A percentile compares a stretch with the other conserved stretches of the same genome.
These are phyloP conservation scores for Leptarthrus brevirostris DNA, from an alignment of 2,888 invertebrate genomes.

Conservation along the genomic window DNA sequence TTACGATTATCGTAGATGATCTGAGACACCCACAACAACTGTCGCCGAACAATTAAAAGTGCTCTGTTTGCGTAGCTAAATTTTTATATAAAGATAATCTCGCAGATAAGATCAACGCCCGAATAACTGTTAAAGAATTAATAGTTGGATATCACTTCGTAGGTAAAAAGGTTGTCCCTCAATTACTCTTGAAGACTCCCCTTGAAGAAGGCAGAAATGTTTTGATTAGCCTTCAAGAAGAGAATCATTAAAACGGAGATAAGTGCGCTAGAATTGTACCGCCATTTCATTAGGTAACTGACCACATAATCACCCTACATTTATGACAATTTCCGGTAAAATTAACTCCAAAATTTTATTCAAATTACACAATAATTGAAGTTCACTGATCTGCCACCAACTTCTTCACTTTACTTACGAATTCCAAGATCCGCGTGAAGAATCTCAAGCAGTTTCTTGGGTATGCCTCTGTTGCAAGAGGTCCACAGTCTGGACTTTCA, in stretches of 20 bases:
- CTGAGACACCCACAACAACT: not conserved
- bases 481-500: not conserved
- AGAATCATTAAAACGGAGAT: constrained; percentile 15
- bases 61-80: constrained; percentile 1
- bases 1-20: no score
- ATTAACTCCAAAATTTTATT: constrained; percentile 38
- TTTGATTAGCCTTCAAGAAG: not conserved
- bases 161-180: constrained; percentile 10
- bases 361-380: constrained; percentile 47
- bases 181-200: constrained; percentile 34
- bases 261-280: not conserved
- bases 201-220: constrained; percentile 24
- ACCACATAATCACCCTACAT: constrained; percentile 44
- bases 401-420: not conserved
- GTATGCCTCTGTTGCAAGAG: not conserved
- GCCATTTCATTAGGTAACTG: constrained; percentile 34
- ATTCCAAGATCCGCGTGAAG: constrained; percentile 1
- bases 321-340: constrained; percentile 49
- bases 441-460: not conserved
- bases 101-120: constrained; percentile 4
- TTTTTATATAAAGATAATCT: not conserved
- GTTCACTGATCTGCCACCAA: constrained; percentile 33
- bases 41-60: constrained; percentile 10
- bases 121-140: constrained; percentile 38
- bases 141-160: constrained; percentile 16